Conservation (phyloP, 2,113 vertebrate genomes). For the Corapipo altera region DNA sequence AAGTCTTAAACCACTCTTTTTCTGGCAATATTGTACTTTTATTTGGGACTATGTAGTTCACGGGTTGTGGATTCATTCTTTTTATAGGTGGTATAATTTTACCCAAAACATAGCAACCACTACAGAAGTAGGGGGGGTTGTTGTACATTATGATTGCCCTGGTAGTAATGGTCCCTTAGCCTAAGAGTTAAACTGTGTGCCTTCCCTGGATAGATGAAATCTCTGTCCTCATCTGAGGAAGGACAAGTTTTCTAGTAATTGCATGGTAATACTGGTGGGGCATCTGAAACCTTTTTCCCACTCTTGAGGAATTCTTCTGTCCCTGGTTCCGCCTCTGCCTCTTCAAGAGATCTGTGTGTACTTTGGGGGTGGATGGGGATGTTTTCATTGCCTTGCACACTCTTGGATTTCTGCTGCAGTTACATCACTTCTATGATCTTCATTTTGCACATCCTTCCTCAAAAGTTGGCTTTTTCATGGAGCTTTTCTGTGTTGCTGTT, state of each 20-base stretch:
- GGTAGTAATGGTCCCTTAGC: background rate
- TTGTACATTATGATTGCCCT: background rate
- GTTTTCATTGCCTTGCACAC: background rate
- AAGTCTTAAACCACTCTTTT: background rate
- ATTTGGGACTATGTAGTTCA: fast-evolving
- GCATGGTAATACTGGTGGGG: background rate
- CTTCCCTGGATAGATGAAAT: background rate
- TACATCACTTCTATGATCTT: background rate
- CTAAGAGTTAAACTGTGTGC: background rate
- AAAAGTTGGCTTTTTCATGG: background rate
- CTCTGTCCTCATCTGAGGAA: background rate
- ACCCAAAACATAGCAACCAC: background rate
- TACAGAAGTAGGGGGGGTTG: fast-evolving
- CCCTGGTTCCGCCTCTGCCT: background rate
- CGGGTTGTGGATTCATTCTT: background rate
- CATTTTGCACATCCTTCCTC: background rate
- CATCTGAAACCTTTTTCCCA: background rate
- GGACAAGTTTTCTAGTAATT: background rate
- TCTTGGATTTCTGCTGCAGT: background rate
- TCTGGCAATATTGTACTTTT: background rate
- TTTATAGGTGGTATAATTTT: background rate
- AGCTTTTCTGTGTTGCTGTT: background rate
- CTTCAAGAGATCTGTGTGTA: fast-evolving
- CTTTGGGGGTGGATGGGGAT: background rate
- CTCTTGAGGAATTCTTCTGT: background rate